Percentiles rank a stretch among this genome's conserved stretches.
These are phyloP conservation scores for Drosophila heteroneura DNA, from an alignment of 2,888 invertebrate species.

Conservation along the genomic window DNA sequence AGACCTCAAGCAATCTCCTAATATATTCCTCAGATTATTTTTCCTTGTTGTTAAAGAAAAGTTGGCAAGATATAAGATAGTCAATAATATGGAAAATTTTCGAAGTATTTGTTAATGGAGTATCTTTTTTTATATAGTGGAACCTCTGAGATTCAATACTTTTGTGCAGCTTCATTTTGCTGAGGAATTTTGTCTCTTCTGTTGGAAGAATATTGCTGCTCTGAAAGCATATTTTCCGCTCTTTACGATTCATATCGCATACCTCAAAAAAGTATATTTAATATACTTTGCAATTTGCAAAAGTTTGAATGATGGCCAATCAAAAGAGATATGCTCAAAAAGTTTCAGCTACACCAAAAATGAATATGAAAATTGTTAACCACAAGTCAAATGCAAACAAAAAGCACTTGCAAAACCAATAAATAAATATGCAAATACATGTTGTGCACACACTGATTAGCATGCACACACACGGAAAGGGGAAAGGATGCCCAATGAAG, in stretches of 20 bases:
- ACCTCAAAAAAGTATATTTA: neutral
- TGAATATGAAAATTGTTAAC: slow-evolving; percentile 45
- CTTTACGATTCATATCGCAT: neutral
- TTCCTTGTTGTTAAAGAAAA: neutral
- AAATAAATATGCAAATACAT: slow-evolving; percentile 45
- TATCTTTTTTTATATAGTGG: neutral
- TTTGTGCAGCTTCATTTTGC: neutral
- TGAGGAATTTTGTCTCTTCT: neutral
- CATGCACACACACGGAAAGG: slow-evolving; percentile 36
- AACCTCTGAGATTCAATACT: neutral
- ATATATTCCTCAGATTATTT: rapidly evolving
- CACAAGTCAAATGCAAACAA: slow-evolving; percentile 33
- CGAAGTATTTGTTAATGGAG: neutral
- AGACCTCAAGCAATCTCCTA: neutral
- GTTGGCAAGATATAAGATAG: neutral
- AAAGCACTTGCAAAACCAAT: slow-evolving; percentile 43
- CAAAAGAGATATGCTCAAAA: slow-evolving; percentile 28
- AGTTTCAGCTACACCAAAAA: slow-evolving; percentile 38
- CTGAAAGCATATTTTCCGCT: neutral
- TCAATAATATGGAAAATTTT: rapidly evolving
- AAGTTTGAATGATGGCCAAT: slow-evolving; percentile 53
- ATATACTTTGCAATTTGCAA: slow-evolving; percentile 29
- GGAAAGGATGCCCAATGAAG: slow-evolving; percentile 59
- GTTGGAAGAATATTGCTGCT: neutral
- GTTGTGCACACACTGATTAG: slow-evolving; percentile 33